Conservation (phyloP, 1,140 invertebrate species). For the Euglossa dilemma region DNA sequence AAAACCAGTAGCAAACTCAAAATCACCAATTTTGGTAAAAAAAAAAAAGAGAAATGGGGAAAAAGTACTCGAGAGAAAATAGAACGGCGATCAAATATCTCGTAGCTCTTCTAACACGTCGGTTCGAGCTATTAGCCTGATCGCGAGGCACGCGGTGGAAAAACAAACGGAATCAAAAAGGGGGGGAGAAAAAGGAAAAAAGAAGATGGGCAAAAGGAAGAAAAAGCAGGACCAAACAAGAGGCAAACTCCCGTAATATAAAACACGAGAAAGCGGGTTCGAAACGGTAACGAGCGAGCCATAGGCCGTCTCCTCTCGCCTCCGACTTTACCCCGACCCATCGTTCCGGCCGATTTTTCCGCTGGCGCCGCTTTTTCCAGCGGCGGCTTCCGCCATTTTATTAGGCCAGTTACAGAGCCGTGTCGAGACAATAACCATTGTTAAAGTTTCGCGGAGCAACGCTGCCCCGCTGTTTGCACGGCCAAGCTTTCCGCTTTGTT, state of each 20-base stretch:
- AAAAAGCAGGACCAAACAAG: background rate
- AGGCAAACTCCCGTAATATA: background rate
- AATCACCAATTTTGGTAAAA: no score
- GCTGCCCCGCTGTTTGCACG: slow-evolving; percentile 39
- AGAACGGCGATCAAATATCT: background rate
- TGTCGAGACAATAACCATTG: slow-evolving; percentile 75
- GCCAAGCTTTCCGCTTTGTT: slow-evolving; percentile 58
- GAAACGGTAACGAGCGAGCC: slow-evolving; percentile 26
- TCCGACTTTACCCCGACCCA: background rate
- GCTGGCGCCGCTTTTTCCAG: background rate
- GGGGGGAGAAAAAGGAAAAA: no score
- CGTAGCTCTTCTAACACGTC: no score
- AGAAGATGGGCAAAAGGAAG: background rate
- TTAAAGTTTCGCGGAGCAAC: slow-evolving; percentile 64
- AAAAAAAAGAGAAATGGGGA: background rate
- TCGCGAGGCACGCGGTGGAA: background rate
- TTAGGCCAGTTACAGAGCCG: slow-evolving; percentile 66
- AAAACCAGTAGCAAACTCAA: background rate
- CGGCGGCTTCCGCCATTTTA: slow-evolving; percentile 64
- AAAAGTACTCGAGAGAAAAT: background rate
- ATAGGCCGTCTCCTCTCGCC: background rate
- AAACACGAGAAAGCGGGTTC: background rate
- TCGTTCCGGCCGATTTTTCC: slow-evolving; percentile 1
- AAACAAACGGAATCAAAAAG: background rate
- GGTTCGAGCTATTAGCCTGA: background rate